Base-by-base conservation (phyloP, 1,140 invertebrate species). In the Listronotus bonariensis region DNA sequence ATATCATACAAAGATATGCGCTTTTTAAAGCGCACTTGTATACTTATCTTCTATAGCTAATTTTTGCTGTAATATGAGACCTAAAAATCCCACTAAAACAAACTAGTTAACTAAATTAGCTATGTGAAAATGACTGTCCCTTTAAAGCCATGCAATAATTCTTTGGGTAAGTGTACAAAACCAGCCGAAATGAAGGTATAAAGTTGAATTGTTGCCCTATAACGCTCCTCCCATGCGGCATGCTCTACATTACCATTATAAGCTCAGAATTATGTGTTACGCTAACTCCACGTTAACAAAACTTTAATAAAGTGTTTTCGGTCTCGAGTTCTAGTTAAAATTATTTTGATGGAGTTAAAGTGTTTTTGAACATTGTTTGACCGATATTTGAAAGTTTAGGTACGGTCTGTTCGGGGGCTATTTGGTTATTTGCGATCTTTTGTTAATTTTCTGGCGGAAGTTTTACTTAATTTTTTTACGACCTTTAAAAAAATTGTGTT, bases 241-340 rank as follows among this genome's bases (percentile, higher is more conserved):
- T 46, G 56, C 31, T 58, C 45, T 58, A 53, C 12, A 53, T 58
- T 48, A 46, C 14, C n/a, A 46, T 58, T 58, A 40, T 40, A 58
- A 48, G 43, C 56, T 32, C 36, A 46, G 56, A 58, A 58, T 58
- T 58, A 58, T 58, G 56, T 58, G 56, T 58, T 48, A 36, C n/a
- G 26, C 8, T 11, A 26, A 26, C 20, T 26, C 20, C 20, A 26
- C 20, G 20, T 46, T 18, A 17, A 10, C 17, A 5, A 15, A 46
- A 18, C 43, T n/a, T 17, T 46, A 46, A 46, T 46, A 46, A 46
- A 46, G n/a, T 17, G 43, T n/a, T 18, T 15, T 46, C 43, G 43
- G 43, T 15, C n/a, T n/a, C 43, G 43, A 46, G 43, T 46, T 46
- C 17, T 46, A 18, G 43, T 46, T 46, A 15, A 46, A 17, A n/a